Conservation (phyloP, 2,113 vertebrate species). For the Rattus rattus region DNA sequence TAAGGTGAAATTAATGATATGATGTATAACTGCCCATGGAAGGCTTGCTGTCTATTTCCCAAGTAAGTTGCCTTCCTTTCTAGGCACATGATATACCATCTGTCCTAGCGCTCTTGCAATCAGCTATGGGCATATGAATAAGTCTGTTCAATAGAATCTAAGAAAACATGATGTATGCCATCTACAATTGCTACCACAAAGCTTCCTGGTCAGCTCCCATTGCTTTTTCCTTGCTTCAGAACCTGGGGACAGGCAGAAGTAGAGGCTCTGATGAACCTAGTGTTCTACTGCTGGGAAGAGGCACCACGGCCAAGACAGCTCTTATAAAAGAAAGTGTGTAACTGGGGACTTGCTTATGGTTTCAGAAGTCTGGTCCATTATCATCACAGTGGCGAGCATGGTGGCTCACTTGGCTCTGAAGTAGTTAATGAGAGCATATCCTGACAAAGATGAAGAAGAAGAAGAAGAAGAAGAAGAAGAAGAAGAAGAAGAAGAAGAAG, state of each 20-base stretch:
- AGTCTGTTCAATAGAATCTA: background rate
- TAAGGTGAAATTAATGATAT: background rate
- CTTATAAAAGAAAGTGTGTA: background rate
- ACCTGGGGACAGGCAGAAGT: too few species aligned
- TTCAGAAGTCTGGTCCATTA: background rate
- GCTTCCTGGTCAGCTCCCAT: too few species aligned
- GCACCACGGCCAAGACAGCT: background rate
- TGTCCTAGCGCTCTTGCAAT: background rate
- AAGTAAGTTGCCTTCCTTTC: background rate
- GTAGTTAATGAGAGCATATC: background rate
- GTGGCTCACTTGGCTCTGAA: too few species aligned
- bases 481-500: too few species aligned
- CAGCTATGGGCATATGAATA: background rate
- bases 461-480: background rate
- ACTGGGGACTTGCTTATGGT: background rate
- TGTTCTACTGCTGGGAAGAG: background rate
- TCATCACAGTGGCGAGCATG: too few species aligned
- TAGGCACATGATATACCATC: background rate
- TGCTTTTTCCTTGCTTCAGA: background rate
- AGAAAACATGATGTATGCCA: accelerated
- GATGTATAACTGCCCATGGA: background rate
- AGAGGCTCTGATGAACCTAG: accelerated
- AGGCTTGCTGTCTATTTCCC: background rate
- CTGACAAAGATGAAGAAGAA: too few species aligned
- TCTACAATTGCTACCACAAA: background rate